These are phyloP conservation scores for Timema podura DNA, from an alignment of 2,888 invertebrate species.

Conservation along the genomic window DNA sequence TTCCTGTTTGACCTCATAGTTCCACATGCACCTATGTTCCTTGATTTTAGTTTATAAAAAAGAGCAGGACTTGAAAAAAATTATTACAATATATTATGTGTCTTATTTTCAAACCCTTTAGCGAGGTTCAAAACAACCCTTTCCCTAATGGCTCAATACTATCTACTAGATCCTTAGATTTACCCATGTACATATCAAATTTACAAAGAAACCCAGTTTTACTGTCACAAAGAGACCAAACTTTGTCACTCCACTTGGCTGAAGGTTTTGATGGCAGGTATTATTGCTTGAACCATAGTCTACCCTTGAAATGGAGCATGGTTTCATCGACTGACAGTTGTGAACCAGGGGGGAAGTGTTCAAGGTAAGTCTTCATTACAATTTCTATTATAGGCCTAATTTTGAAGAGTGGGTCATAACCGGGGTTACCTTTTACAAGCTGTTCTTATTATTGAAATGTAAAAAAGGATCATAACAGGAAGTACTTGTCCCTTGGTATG, in stretches of 20 bases:
- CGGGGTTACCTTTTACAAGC: neutral
- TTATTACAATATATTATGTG: no score
- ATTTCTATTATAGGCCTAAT: neutral
- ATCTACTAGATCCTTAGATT: slow-evolving; percentile 7
- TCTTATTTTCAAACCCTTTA: no score
- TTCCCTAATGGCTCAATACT: no score
- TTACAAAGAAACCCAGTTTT: neutral
- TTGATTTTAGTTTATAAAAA: no score
- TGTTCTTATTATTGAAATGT: neutral
- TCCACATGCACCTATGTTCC: no score
- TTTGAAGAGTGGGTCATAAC: slow-evolving; percentile 10
- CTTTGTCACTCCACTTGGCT: slow-evolving; percentile 7
- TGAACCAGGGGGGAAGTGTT: neutral
- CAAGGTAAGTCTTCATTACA: neutral
- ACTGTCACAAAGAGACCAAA: neutral
- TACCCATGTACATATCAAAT: slow-evolving; percentile 2
- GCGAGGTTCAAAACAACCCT: no score
- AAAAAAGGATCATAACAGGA: neutral
- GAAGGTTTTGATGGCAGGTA: slow-evolving; percentile 2
- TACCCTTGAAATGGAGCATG: neutral
- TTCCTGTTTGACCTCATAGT: no score
- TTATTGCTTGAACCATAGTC: slow-evolving; percentile 9
- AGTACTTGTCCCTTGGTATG: no score
- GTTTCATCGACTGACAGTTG: slow-evolving; percentile 2
- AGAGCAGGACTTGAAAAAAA: no score